Conservation (phyloP, 2,797 vertebrate genomes). For the Sebastes alutus region DNA sequence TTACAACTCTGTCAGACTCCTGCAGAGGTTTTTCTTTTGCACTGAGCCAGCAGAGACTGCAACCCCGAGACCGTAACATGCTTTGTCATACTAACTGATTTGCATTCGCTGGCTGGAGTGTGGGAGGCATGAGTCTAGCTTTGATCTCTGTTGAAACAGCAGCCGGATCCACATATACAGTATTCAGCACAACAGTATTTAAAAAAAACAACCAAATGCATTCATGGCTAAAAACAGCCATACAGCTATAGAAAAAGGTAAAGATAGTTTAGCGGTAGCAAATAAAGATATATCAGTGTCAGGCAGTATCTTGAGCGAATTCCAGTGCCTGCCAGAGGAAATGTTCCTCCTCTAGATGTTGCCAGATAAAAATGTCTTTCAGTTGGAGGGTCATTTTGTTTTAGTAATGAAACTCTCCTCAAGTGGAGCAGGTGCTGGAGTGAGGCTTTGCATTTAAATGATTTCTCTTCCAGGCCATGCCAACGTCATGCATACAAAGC, state of each 20-base stretch:
- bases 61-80: slow-evolving; percentile 58
- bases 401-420: slow-evolving; percentile 59
- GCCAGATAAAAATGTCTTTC: slow-evolving; percentile 44
- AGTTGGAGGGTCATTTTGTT: slow-evolving; percentile 50
- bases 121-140: slow-evolving; percentile 62
- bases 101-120: slow-evolving; percentile 68
- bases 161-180: slow-evolving; percentile 33
- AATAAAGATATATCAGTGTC: slow-evolving; percentile 12
- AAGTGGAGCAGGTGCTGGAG: slow-evolving; percentile 57
- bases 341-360: slow-evolving; percentile 28
- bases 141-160: slow-evolving; percentile 54
- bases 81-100: slow-evolving; percentile 64
- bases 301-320: slow-evolving; percentile 16
- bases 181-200: slow-evolving; percentile 17
- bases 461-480: slow-evolving; percentile 42
- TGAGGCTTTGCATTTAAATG: slow-evolving; percentile 64
- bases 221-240: neutral
- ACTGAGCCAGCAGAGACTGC: slow-evolving; percentile 34
- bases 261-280: neutral
- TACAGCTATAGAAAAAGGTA: neutral
- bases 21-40: slow-evolving; percentile 25
- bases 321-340: slow-evolving; percentile 6
- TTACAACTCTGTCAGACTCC: slow-evolving; percentile 15
- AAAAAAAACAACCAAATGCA: neutral
- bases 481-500: slow-evolving; percentile 64